These are phyloP conservation scores for Ochotona curzoniae DNA, from an alignment of 2,113 vertebrate species.

Conservation along the genomic window DNA sequence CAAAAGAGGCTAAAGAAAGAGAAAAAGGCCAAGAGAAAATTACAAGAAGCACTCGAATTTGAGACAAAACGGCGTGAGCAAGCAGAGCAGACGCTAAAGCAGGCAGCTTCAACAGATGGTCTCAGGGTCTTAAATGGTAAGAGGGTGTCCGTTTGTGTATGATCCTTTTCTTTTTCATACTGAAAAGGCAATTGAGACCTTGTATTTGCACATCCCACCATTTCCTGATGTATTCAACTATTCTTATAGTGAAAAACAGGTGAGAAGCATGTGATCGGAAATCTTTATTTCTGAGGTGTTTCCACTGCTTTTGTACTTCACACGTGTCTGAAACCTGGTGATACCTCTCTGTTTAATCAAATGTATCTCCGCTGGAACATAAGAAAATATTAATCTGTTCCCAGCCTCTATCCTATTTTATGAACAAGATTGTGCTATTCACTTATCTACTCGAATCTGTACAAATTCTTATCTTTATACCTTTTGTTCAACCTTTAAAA, in stretches of 20 bases:
- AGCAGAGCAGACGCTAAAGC: constrained; percentile 96
- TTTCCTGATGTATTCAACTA: background rate
- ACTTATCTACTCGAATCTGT: constrained; percentile 78
- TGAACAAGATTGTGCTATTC: constrained; percentile 59
- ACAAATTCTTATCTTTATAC: constrained; percentile 78
- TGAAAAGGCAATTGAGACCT: background rate
- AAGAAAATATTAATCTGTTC: constrained; percentile 17
- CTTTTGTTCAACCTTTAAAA: constrained; percentile 86
- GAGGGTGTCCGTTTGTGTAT: constrained; percentile 65
- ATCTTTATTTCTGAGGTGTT: constrained; percentile 22
- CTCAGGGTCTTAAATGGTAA: constrained; percentile 98
- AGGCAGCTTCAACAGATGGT: constrained; percentile 96
- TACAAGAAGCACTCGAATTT: constrained; percentile 99
- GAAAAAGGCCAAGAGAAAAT: constrained; percentile 99
- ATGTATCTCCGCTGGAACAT: constrained; percentile 56
- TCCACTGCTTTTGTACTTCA: constrained; percentile 55
- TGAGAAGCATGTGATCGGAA: background rate
- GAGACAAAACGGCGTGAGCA: constrained; percentile 98
- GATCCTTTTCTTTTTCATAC: constrained; percentile 52
- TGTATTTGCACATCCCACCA: background rate
- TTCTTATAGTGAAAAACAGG: background rate
- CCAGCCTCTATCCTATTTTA: background rate
- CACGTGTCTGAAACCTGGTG: constrained; percentile 47
- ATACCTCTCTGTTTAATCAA: constrained; percentile 61
- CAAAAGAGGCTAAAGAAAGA: constrained; percentile 99